Percentiles rank a stretch among this genome's conserved stretches.
Conservation (phyloP, 1,140 invertebrate species). For the Piezodorus guildinii region DNA sequence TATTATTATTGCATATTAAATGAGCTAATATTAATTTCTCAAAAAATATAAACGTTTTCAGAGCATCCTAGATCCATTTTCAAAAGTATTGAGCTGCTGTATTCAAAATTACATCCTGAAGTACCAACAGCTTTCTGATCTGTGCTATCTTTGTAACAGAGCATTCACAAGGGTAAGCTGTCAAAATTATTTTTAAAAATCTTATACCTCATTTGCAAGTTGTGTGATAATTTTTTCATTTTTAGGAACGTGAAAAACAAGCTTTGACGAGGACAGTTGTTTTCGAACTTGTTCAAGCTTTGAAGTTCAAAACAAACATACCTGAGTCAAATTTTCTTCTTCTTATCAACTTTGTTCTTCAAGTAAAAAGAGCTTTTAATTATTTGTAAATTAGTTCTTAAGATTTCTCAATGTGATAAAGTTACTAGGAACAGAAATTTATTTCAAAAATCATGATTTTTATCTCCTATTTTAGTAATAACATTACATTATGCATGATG, state of each 20-base stretch:
- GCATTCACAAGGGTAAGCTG: constrained; percentile 59
- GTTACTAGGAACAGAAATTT: too few relatives aligned
- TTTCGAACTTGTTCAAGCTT: constrained; percentile 84
- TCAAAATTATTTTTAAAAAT: background rate
- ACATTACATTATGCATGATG: too few relatives aligned
- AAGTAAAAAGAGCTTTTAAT: constrained; percentile 39
- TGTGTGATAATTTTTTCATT: constrained; percentile 8
- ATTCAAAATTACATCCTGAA: constrained; percentile 80
- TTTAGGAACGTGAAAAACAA: constrained; percentile 83
- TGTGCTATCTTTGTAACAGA: constrained; percentile 80
- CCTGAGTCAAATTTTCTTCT: constrained; percentile 90
- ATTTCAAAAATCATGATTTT: too few relatives aligned
- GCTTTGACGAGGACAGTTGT: constrained; percentile 80
- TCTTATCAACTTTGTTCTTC: constrained; percentile 75
- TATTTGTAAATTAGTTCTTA: too few relatives aligned
- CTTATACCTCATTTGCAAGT: background rate
- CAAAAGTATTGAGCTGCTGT: constrained; percentile 81
- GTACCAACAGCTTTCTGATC: constrained; percentile 72
- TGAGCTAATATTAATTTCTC: too few relatives aligned
- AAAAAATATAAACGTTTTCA: constrained; percentile 32
- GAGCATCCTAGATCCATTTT: constrained; percentile 86
- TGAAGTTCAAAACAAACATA: constrained; percentile 88
- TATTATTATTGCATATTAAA: too few relatives aligned
- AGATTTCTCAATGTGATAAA: too few relatives aligned
- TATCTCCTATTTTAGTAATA: too few relatives aligned